Percentiles rank a stretch among this genome's conserved stretches.
phyloP scores from a whole-genome alignment of 2,888 invertebrate species.

The Pristionchus japonicus region DNA sequence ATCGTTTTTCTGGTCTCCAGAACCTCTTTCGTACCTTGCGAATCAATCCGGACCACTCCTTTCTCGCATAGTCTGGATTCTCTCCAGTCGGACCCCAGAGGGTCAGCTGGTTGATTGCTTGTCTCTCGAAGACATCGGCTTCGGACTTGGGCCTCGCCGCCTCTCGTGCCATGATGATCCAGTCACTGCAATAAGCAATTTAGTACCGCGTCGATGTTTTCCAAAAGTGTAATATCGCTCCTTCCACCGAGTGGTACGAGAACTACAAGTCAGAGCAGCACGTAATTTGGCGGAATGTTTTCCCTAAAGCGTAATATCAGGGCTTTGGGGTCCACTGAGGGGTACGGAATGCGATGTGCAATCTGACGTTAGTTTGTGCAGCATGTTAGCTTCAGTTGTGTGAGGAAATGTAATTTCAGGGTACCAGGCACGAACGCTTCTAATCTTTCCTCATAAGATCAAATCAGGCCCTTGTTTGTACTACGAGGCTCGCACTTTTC shows the following conservation, averaged over 20 bases:
- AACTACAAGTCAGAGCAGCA: too few species aligned
- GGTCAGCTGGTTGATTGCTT: constrained; percentile 92
- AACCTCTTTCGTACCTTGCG: not conserved
- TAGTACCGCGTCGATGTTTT: not conserved
- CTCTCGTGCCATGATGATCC: constrained; percentile 14
- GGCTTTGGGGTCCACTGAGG: too few species aligned
- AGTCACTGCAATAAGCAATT: constrained; percentile 22
- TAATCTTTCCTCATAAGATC: not conserved
- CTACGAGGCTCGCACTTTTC: not conserved
- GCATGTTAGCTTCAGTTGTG: too few species aligned
- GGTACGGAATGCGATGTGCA: too few species aligned
- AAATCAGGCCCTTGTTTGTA: not conserved
- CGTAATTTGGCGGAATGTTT: not conserved
- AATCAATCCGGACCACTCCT: constrained; percentile 87
- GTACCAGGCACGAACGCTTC: not conserved
- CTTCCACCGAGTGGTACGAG: not conserved
- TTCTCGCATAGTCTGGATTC: constrained; percentile 89
- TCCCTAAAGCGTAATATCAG: too few species aligned
- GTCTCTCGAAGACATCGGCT: constrained; percentile 81
- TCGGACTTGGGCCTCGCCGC: constrained; percentile 7
- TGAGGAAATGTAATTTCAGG: not conserved
- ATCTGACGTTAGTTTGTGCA: too few species aligned
- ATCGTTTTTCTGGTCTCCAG: not conserved
- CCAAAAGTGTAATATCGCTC: not conserved
- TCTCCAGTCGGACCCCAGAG: constrained; percentile 93